Conservation (phyloP, 2,797 vertebrate genomes). For the Rhinatrema bivittatum region DNA sequence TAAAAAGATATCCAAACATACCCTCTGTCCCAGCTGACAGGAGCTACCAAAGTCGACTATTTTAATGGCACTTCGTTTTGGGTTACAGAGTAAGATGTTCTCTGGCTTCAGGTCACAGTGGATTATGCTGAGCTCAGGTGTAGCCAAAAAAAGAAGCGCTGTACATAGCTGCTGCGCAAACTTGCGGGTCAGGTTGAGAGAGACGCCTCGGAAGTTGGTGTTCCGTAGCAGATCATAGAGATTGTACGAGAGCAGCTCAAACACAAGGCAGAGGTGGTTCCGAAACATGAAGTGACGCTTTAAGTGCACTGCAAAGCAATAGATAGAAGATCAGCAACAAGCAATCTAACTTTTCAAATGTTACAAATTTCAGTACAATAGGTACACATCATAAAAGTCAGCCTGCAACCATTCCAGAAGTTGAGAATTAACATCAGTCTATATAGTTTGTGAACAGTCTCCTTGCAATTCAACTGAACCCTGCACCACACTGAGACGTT, state of each 20-base stretch:
- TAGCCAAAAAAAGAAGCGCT: conserved; percentile 84
- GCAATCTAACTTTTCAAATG: background rate
- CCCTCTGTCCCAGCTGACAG: conserved; percentile 84
- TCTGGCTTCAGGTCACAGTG: conserved; percentile 93
- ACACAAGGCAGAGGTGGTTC: conserved; percentile 91
- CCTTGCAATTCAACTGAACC: background rate
- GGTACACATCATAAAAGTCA: background rate
- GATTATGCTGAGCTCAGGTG: conserved; percentile 88
- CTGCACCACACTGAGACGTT: too few relatives aligned
- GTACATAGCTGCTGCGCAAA: conserved; percentile 90
- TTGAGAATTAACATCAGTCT: too few relatives aligned
- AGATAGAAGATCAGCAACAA: background rate
- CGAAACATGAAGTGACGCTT: conserved; percentile 95
- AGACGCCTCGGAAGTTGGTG: conserved; percentile 88
- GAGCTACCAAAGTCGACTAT: conserved; percentile 88
- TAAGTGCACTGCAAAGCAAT: conserved; percentile 67
- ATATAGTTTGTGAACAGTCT: too few relatives aligned
- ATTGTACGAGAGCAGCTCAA: conserved; percentile 90
- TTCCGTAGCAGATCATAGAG: conserved; percentile 86
- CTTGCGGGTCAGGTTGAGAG: conserved; percentile 85
- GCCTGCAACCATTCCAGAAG: too few relatives aligned
- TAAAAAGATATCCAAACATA: too few relatives aligned
- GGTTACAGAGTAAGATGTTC: conserved; percentile 88
- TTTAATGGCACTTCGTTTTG: conserved; percentile 88
- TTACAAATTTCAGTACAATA: too few relatives aligned